Evolutionary conservation across 2,888 invertebrate species (phyloP), one percentile per base, ranked within the genome.

Genomic region (Drosophila planitibia): DNA sequence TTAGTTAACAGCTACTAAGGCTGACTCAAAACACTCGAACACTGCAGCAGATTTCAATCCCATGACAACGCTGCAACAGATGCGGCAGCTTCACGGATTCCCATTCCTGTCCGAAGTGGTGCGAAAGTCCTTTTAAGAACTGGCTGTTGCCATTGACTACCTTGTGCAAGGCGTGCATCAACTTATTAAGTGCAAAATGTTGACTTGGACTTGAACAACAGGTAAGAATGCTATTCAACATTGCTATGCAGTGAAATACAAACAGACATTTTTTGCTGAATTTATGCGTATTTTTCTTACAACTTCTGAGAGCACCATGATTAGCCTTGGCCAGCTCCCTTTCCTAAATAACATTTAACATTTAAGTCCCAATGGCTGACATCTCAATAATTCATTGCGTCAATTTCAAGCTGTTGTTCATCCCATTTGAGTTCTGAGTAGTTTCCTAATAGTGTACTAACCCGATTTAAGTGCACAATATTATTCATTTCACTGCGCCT

Each of bases 21-120:
- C 12, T 14, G 30, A 61, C 41, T 32, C 44, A 0, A 30, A 3
- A 28, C 28, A 4, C 28, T 4, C 12, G 1, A 33, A 12, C 33
- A 33, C 14, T 33, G 55, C 35, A 68, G n/a, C 62, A 55, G 52
- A 63, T 63, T 74, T 55, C 51, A 39, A 54, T 60, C 32, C 54
- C 67, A 59, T 78, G 58, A 62, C 74, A 76, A 58, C 60, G 41
- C 47, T 61, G 80, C 53, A 64, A 57, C 60, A 74, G 75, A 61
- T 54, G 74, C 63, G 57, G n/a, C 72, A 30, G 33, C 39, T 47
- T n/a, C 25, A 47, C 47, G 22, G 47, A 47, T 25, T 47, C 47
- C 47, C 4, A 25, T 25, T 47, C 55, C 39, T 6, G 44, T 32
- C 10, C 32, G 57, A n/a, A n/a, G 6, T 52, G 44, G n/a, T 61